Evolutionary conservation across 2,113 vertebrate genomes (phyloP).

Genomic region (Dicerorhinus sumatrensis): DNA sequence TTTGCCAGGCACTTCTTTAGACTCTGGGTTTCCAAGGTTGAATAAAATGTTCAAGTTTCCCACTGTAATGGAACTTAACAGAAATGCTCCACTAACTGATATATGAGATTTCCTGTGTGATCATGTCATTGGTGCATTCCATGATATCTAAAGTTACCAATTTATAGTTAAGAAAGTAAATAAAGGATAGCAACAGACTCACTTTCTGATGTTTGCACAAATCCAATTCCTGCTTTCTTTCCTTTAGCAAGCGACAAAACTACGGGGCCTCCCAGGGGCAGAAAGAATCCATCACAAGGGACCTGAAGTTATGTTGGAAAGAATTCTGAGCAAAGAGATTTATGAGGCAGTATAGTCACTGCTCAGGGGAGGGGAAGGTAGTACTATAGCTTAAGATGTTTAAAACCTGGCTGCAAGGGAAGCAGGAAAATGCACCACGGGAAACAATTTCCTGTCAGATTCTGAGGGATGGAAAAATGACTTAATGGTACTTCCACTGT

Average conservation of each 20-base stretch:
- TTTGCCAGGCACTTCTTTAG: neutral
- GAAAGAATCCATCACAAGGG: constrained; percentile 70
- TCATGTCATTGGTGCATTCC: neutral
- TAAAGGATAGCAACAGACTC: neutral
- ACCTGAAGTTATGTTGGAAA: constrained; percentile 70
- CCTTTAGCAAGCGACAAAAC: constrained; percentile 62
- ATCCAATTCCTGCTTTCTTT: constrained; percentile 53
- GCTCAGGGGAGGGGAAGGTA: constrained; percentile 62
- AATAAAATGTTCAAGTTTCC: neutral
- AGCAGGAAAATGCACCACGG: constrained; percentile 68
- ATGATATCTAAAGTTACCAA: constrained; percentile 40
- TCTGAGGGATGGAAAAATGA: constrained; percentile 77
- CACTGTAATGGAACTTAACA: neutral
- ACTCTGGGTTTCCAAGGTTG: neutral
- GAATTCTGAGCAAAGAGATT: constrained; percentile 73
- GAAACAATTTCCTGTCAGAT: constrained; percentile 79
- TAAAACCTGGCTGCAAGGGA: constrained; percentile 81
- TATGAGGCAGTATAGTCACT: constrained; percentile 73
- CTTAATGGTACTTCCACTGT: constrained; percentile 78
- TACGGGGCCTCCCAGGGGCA: constrained; percentile 57
- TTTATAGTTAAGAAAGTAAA: constrained; percentile 49
- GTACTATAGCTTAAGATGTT: constrained; percentile 78
- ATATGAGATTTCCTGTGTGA: neutral
- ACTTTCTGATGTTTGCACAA: constrained; percentile 54
- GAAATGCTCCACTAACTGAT: neutral